Conservation (phyloP, 2,797 vertebrate species). For the Melanogrammus aeglefinus region DNA sequence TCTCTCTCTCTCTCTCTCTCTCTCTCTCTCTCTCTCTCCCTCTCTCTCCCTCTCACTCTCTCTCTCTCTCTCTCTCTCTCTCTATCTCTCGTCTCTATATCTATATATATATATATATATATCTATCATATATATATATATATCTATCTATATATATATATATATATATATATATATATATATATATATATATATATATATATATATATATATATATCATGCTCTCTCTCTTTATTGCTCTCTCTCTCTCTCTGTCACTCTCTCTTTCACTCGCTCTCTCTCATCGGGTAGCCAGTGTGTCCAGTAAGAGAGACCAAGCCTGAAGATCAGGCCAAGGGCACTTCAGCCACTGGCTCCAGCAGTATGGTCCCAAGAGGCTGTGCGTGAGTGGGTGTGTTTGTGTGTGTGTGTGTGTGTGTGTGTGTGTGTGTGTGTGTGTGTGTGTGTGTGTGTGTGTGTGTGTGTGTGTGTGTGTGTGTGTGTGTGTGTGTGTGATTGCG, state of each 20-base stretch:
- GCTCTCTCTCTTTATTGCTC: conserved; percentile 39
- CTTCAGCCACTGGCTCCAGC: conserved; percentile 30
- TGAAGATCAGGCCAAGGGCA: conserved; percentile 74
- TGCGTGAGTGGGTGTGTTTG: conserved; percentile 4
- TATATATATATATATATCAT: too few species aligned
- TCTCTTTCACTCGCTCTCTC: neutral
- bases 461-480: conserved; percentile 10
- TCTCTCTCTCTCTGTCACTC: conserved; percentile 12
- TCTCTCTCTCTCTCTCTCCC: conserved; percentile 34
- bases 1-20: neutral
- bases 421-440: conserved; percentile 5
- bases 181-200: too few species aligned
- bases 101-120: too few species aligned
- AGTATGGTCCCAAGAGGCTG: conserved; percentile 32
- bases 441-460: conserved; percentile 5
- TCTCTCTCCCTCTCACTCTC: neutral
- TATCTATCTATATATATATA: too few species aligned
- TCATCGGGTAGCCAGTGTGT: conserved; percentile 36
- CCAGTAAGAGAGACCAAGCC: conserved; percentile 52
- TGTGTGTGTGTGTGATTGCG: conserved; percentile 13
- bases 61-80: conserved; percentile 27
- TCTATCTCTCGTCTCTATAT: too few species aligned
- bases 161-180: too few species aligned
- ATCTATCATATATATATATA: too few species aligned
- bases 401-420: conserved; percentile 7